These are phyloP conservation scores for Sitta europaea DNA, from an alignment of 2,113 vertebrate genomes.

Conservation along the genomic window DNA sequence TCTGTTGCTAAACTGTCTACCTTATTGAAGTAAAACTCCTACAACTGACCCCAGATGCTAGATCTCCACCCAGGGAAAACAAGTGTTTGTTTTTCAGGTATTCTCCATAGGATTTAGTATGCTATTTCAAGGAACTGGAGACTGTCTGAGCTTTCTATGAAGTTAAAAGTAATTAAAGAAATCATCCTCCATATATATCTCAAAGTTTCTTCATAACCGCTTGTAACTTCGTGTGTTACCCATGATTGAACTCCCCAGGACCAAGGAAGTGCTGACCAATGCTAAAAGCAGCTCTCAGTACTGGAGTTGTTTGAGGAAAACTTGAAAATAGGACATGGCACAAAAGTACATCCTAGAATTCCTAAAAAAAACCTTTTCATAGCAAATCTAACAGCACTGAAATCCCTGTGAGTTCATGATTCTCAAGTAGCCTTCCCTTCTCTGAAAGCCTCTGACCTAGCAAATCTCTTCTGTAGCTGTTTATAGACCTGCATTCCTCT, in stretches of 20 bases:
- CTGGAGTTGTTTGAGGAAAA: background rate
- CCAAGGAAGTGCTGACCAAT: background rate
- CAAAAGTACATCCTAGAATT: constrained; percentile 11
- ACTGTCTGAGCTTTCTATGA: background rate
- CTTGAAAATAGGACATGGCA: constrained; percentile 1
- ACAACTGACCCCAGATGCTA: background rate
- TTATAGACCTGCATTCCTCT: constrained; percentile 50
- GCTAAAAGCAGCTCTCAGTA: background rate
- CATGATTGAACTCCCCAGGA: background rate
- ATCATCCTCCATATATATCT: background rate
- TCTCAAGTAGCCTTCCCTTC: background rate
- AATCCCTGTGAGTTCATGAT: background rate
- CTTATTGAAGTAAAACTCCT: background rate
- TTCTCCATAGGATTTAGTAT: background rate
- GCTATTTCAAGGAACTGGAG: background rate
- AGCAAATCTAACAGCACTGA: background rate
- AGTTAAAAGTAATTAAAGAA: background rate
- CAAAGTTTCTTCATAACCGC: background rate
- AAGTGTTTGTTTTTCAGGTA: background rate
- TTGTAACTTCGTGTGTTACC: background rate
- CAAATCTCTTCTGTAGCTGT: constrained; percentile 22
- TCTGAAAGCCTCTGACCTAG: constrained; percentile 21
- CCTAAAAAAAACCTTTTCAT: background rate
- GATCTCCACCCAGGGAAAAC: background rate
- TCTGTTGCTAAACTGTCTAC: background rate